Evolutionary conservation across 2,113 vertebrate species (phyloP).

Genomic region (Neopipo cinnamomea): DNA sequence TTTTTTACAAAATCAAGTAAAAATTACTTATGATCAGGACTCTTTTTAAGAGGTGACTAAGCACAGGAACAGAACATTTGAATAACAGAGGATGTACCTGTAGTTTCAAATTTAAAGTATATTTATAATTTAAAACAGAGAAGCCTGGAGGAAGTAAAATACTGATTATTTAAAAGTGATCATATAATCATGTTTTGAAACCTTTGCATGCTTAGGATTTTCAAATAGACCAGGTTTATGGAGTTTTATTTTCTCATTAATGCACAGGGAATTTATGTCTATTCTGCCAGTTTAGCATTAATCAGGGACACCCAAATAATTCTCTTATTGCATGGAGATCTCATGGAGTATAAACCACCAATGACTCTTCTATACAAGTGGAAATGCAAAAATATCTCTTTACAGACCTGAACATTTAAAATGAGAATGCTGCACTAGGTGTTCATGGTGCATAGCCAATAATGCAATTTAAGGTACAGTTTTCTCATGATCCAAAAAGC

Average conservation of each 20-base stretch:
- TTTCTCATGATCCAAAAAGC: neutral
- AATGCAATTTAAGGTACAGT: neutral
- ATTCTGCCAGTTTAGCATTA: neutral
- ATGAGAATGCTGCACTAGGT: neutral
- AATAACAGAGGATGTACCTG: neutral
- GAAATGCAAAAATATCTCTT: slow-evolving; percentile 2
- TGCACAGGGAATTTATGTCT: neutral
- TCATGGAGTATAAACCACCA: neutral
- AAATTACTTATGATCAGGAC: neutral
- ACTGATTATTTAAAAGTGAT: neutral
- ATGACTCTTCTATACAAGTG: neutral
- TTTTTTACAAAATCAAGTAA: neutral
- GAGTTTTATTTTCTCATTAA: neutral
- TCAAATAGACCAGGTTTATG: neutral
- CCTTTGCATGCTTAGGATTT: neutral
- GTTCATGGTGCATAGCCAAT: neutral
- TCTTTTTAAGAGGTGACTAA: neutral
- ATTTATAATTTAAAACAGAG: neutral
- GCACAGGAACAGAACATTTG: neutral
- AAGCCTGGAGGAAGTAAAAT: neutral
- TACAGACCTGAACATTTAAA: neutral
- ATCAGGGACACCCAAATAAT: neutral
- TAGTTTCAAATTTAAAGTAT: neutral
- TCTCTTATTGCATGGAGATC: neutral
- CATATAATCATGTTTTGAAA: neutral